Percentiles rank a stretch among this genome's conserved stretches.
Evolutionary conservation across 2,797 vertebrate genomes (phyloP).

Genomic region (Sorex maritimensis): DNA sequence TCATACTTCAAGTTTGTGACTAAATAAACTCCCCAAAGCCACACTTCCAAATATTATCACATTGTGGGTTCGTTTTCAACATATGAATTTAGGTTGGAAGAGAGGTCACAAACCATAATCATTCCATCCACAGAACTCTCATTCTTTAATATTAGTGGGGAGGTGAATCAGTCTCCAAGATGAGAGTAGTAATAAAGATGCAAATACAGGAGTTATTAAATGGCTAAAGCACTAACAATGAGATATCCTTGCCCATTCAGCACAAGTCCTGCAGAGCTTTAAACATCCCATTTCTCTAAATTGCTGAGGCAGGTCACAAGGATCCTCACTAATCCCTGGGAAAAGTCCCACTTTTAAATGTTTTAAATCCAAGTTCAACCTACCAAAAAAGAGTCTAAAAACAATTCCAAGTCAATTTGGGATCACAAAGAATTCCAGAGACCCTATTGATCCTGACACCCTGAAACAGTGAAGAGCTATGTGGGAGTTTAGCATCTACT

Average conservation of each 20-base stretch:
- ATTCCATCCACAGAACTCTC: background rate
- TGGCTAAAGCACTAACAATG: background rate
- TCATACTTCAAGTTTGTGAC: background rate
- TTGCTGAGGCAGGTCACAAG: background rate
- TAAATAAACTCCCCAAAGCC: background rate
- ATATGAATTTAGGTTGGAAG: background rate
- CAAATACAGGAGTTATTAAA: background rate
- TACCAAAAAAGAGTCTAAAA: too few species aligned
- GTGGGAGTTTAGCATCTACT: background rate
- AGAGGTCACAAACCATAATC: background rate
- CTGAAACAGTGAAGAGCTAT: background rate
- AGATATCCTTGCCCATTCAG: background rate
- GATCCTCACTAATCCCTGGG: background rate
- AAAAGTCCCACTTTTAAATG: too few species aligned
- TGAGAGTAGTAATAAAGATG: background rate
- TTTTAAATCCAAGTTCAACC: too few species aligned
- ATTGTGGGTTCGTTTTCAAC: background rate
- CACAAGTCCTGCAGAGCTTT: background rate
- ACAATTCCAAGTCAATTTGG: conserved; percentile 41
- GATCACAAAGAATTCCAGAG: background rate
- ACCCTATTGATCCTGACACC: background rate
- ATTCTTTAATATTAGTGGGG: background rate
- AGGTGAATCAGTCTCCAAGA: conserved; percentile 28
- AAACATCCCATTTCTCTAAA: background rate
- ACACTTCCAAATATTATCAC: background rate